Conservation (phyloP, 2,888 invertebrate genomes). For the Rhingia rostrata region DNA sequence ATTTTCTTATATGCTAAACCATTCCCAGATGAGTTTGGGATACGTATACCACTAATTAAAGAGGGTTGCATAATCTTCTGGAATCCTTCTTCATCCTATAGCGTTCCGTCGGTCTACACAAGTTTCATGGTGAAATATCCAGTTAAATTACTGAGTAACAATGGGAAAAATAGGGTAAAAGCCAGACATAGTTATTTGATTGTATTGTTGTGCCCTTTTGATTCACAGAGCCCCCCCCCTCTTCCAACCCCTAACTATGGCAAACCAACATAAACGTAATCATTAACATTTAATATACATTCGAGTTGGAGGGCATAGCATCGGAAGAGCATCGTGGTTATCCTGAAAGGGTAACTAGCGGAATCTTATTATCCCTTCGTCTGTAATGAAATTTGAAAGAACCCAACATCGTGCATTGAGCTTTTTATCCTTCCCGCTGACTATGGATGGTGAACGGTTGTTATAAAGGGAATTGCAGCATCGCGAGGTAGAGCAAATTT, state of each 20-base stretch:
- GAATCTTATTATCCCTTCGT: constrained; percentile 72
- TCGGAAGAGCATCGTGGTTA: constrained; percentile 43
- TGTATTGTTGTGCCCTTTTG: constrained; percentile 59
- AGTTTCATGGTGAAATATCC: constrained; percentile 49
- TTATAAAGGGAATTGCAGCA: background rate
- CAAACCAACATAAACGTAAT: constrained; percentile 63
- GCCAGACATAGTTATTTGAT: constrained; percentile 65
- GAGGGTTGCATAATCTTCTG: constrained; percentile 58
- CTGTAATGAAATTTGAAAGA: constrained; percentile 68
- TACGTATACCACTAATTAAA: constrained; percentile 67
- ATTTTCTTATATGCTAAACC: constrained; percentile 5
- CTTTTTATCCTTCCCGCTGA: constrained; percentile 35
- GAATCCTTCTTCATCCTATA: background rate
- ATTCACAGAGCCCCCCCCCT: constrained; percentile 1
- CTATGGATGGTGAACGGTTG: background rate
- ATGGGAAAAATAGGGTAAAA: constrained; percentile 36
- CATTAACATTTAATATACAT: constrained; percentile 71
- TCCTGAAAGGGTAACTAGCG: constrained; percentile 69
- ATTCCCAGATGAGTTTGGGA: constrained; percentile 16
- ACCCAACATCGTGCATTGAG: constrained; percentile 39
- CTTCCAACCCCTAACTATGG: background rate
- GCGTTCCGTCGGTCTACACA: background rate
- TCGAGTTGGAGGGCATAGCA: constrained; percentile 3
- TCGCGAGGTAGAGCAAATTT: constrained; percentile 9
- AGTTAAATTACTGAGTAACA: constrained; percentile 60